Evolutionary conservation across 2,888 invertebrate genomes (phyloP), one percentile per base, ranked within the genome.

Genomic region (Lysandra coridon): DNA sequence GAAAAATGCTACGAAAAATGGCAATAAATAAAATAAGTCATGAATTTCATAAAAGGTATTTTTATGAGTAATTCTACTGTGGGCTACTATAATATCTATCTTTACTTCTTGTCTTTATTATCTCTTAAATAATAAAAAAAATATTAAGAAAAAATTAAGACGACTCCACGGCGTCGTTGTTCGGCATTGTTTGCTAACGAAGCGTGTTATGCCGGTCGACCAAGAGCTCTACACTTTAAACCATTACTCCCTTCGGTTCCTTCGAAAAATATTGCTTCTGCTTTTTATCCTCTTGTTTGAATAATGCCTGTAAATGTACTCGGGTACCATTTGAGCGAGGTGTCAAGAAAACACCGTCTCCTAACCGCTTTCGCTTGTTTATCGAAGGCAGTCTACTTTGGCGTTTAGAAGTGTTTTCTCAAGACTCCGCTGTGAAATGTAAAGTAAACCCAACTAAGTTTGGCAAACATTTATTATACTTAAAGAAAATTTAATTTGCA

Each of bases 201-300:
- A 93, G 89, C 90, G 90, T 83, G 83, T 87, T 87, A 87, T 83
- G 85, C 86, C 87, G 86, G 85, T 87, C 89, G 88, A 85, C 88
- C 88, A 87, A 93, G 92, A 89, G 93, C 92, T 91, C 91, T 91
- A 91, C 94, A 93, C 93, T 94, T 92, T 93, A 93, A 94, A 93
- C 91, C 94, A 92, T 92, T 92, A 91, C 90, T 88, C 89, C 89
- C 90, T 90, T 90, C 92, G 87, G 90, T 87, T 92, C 90, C 92
- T 92, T 92, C 88, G 87, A 90, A 93, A 94, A 94, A 94, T 94
- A 94, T 94, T 93, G 92, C 91, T 92, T 88, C 86, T 90, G 92
- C 92, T 94, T 94, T 94, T 94, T 93, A 94, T 92, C 92, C 90
- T 90, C 92, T 93, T 93, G 93, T 94, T 94, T 93, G 94, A 94